phyloP scores from a whole-genome alignment of 2,888 invertebrate species.

The Synanthedon andrenaeformis region DNA sequence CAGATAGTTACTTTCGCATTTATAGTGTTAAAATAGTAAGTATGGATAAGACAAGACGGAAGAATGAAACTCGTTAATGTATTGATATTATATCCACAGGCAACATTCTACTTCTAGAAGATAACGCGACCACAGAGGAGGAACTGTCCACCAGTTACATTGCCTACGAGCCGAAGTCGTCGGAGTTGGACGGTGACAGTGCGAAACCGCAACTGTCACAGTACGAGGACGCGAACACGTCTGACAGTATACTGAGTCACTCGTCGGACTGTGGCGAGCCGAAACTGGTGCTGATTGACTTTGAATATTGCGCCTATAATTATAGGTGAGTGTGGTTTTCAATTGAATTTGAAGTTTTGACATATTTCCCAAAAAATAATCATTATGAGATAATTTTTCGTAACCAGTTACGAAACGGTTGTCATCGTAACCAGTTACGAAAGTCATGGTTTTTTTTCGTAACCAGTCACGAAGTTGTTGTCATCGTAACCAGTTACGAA shows the following conservation, averaged over 20 bases:
- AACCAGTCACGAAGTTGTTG: too few species aligned
- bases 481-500: too few species aligned
- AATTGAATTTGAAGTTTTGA: not conserved
- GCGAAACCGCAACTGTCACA: conserved; percentile 9
- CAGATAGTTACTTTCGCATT: too few species aligned
- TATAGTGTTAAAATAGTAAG: too few species aligned
- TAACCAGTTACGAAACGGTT: too few species aligned
- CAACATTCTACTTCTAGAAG: conserved; percentile 68
- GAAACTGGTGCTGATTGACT: conserved; percentile 86
- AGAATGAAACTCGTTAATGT: too few species aligned
- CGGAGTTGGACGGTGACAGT: conserved; percentile 15
- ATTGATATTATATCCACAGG: conserved; percentile 24
- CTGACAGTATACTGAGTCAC: conserved; percentile 39
- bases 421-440: too few species aligned
- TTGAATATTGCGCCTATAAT: conserved; percentile 96
- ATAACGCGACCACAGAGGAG: conserved; percentile 22
- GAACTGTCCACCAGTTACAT: conserved; percentile 24
- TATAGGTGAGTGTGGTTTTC: conserved; percentile 42
- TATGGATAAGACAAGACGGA: too few species aligned
- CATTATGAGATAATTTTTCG: too few species aligned
- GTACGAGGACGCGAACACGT: conserved; percentile 41
- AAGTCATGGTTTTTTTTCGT: too few species aligned
- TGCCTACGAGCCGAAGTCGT: conserved; percentile 15
- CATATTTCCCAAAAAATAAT: too few species aligned
- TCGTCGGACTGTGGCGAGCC: conserved; percentile 63